phyloP scores from a whole-genome alignment of 2,797 vertebrate genomes.

The Eulemur rubriventer region DNA sequence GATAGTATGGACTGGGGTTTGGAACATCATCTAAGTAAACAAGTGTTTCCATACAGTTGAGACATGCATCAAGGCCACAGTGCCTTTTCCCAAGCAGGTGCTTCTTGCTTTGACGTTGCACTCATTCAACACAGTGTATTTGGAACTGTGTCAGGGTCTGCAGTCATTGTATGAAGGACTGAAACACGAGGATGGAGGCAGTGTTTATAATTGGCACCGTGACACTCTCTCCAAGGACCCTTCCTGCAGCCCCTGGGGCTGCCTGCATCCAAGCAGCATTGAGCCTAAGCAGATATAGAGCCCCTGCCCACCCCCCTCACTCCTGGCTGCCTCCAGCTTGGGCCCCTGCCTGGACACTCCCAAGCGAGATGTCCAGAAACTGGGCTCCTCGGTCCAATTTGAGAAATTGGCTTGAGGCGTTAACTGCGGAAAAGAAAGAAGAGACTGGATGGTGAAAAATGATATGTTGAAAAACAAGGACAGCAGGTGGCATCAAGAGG shows the following conservation, averaged over 20 bases:
- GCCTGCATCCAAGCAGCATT: conserved; percentile 29
- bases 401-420: conserved; percentile 48
- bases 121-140: conserved; percentile 8
- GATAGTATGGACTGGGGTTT: neutral
- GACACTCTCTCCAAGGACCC: neutral
- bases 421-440: conserved; percentile 23
- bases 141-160: conserved; percentile 48
- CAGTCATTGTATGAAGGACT: neutral
- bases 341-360: conserved; percentile 47
- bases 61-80: neutral
- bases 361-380: conserved; percentile 22
- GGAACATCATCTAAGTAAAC: neutral
- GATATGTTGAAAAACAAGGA: neutral
- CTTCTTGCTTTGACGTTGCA: conserved; percentile 37
- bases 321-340: neutral
- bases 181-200: neutral
- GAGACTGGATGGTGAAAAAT: conserved; percentile 13
- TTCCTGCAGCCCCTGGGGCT: neutral
- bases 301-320: neutral
- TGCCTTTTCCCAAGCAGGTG: neutral
- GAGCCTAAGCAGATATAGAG: neutral
- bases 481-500: neutral
- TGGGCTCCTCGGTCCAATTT: neutral
- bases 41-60: neutral
- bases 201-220: neutral